Evolutionary conservation across 2,113 vertebrate genomes (phyloP).

Genomic region (Mustela nigripes): DNA sequence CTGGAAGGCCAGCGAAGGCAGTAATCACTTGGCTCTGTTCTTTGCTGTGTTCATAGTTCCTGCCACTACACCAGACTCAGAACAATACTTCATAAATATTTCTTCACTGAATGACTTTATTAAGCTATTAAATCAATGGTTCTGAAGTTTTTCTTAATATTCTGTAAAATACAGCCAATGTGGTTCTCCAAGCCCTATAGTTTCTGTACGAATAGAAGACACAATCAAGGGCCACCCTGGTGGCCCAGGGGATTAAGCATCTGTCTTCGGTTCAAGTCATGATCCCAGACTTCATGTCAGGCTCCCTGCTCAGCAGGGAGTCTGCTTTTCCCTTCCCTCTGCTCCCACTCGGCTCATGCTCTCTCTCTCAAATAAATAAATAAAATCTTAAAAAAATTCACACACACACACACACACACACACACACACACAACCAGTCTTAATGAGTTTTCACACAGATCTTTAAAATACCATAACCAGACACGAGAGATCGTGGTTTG

Average conservation of each 20-base stretch:
- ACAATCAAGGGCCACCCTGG: background rate
- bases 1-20: background rate
- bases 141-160: conserved; percentile 43
- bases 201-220: background rate
- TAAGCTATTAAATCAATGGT: background rate
- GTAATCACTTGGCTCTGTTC: background rate
- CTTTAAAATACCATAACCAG: conserved; percentile 26
- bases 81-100: conserved; percentile 1
- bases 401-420: background rate
- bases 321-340: background rate
- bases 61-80: background rate
- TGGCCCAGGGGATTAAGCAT: background rate
- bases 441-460: background rate
- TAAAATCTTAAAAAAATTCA: background rate
- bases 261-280: background rate
- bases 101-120: conserved; percentile 7
- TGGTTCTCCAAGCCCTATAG: background rate
- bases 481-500: background rate
- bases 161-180: conserved; percentile 15
- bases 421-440: background rate
- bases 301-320: background rate
- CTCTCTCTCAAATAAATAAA: background rate
- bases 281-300: background rate
- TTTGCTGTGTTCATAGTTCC: background rate
- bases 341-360: background rate